Evolutionary conservation across 2,888 invertebrate species (phyloP).

Genomic region (Andrena dorsata): DNA sequence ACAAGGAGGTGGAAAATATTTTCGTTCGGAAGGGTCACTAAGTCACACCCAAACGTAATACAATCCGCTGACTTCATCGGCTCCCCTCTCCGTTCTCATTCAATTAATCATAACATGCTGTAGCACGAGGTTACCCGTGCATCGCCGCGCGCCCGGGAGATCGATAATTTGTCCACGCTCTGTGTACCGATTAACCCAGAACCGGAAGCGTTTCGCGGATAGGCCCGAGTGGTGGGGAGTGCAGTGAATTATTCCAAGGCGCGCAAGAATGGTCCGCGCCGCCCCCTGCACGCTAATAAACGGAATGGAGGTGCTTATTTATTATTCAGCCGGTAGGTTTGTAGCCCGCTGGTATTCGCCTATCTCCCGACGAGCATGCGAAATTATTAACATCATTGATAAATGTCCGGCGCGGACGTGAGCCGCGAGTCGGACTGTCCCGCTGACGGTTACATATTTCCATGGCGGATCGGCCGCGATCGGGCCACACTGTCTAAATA

Average conservation of each 20-base stretch:
- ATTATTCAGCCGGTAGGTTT: slow-evolving; percentile 64
- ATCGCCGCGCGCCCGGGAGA: background rate
- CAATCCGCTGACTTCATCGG: slow-evolving; percentile 13
- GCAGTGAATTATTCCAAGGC: slow-evolving; percentile 54
- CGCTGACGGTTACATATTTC: slow-evolving; percentile 43
- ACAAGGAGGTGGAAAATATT: background rate
- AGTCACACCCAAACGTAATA: slow-evolving; percentile 20
- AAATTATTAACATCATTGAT: slow-evolving; percentile 67
- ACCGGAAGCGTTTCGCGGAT: slow-evolving; percentile 37
- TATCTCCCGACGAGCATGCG: slow-evolving; percentile 48
- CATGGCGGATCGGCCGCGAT: slow-evolving; percentile 31
- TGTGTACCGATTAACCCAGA: slow-evolving; percentile 43
- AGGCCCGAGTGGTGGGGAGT: slow-evolving; percentile 7
- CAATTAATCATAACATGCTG: slow-evolving; percentile 38
- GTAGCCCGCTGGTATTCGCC: slow-evolving; percentile 47
- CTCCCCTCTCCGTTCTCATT: slow-evolving; percentile 24
- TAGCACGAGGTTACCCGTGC: slow-evolving; percentile 18
- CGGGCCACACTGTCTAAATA: slow-evolving; percentile 49
- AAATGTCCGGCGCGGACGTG: slow-evolving; percentile 55
- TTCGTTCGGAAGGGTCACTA: slow-evolving; percentile 2
- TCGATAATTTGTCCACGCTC: slow-evolving; percentile 48
- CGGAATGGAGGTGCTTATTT: slow-evolving; percentile 59
- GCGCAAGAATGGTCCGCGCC: slow-evolving; percentile 19
- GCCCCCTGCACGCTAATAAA: slow-evolving; percentile 35
- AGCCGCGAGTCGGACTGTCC: slow-evolving; percentile 13